Conservation (phyloP, 1,140 invertebrate genomes). For the Cydia pomonella region DNA sequence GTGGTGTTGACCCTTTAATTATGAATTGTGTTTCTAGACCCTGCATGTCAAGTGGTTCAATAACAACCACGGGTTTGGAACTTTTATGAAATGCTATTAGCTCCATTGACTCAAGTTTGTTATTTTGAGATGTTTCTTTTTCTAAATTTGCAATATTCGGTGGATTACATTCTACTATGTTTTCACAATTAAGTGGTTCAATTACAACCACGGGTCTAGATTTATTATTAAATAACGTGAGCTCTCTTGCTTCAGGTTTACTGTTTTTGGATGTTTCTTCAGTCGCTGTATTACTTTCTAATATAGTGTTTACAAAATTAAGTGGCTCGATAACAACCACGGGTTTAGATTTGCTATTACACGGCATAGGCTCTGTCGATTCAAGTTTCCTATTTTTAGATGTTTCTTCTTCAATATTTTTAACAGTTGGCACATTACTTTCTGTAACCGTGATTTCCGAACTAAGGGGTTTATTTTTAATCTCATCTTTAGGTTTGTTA, state of each 20-base stretch:
- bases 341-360: no score
- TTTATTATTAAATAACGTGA: not conserved
- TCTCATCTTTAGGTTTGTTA: not conserved
- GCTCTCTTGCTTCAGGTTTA: not conserved
- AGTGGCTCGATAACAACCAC: constrained; percentile 20
- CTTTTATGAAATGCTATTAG: not conserved
- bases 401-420: not conserved
- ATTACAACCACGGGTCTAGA: constrained; percentile 1
- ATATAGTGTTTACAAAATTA: not conserved
- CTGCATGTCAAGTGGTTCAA: constrained; percentile 16
- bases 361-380: not conserved
- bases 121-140: not conserved
- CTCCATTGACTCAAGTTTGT: not conserved
- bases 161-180: not conserved
- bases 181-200: not conserved
- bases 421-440: not conserved
- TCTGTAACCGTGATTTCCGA: not conserved
- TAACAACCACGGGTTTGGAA: constrained; percentile 18
- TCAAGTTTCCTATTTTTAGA: not conserved
- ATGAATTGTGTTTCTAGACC: constrained; percentile 9
- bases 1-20: not conserved
- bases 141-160: not conserved
- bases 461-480: not conserved
- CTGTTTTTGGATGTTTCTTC: not conserved
- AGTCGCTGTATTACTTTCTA: not conserved